phyloP scores from a whole-genome alignment of 2,888 invertebrate species.

The Erebia palarica region DNA sequence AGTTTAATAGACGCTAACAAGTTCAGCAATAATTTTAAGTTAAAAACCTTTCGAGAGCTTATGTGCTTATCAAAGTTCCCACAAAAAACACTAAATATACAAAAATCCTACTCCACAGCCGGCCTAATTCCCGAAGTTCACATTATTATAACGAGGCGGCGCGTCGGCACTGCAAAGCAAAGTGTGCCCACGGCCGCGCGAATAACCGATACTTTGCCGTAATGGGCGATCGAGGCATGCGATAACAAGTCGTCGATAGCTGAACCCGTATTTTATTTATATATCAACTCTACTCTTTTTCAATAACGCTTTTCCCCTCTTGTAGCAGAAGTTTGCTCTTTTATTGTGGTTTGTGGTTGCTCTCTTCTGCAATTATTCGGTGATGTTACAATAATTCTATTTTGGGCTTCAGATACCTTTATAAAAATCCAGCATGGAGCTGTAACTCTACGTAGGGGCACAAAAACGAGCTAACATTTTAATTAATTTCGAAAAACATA shows the following conservation, averaged over 20 bases:
- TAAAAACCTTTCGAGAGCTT: neutral
- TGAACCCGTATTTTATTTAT: conserved; percentile 83
- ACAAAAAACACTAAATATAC: conserved; percentile 50
- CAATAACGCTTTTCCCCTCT: conserved; percentile 79
- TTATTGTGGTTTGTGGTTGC: conserved; percentile 60
- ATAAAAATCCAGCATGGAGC: conserved; percentile 41
- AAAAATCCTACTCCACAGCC: conserved; percentile 68
- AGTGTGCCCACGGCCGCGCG: conserved; percentile 75
- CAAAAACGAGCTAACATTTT: too few relatives aligned
- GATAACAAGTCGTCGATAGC: conserved; percentile 83
- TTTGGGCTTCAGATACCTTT: conserved; percentile 60
- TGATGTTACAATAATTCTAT: conserved; percentile 46
- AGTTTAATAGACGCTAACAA: neutral
- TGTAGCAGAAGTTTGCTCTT: conserved; percentile 77
- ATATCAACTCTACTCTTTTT: conserved; percentile 80
- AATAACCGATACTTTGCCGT: conserved; percentile 78
- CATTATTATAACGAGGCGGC: conserved; percentile 82
- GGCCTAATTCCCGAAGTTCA: conserved; percentile 79
- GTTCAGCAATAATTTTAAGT: neutral
- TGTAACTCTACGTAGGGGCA: too few relatives aligned
- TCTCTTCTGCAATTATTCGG: conserved; percentile 77
- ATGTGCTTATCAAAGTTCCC: conserved; percentile 15
- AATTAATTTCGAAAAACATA: neutral
- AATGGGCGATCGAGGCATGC: conserved; percentile 79
- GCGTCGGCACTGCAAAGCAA: conserved; percentile 73